Conservation (phyloP, 2,113 vertebrate genomes). For the Nannobrachium achirus region DNA sequence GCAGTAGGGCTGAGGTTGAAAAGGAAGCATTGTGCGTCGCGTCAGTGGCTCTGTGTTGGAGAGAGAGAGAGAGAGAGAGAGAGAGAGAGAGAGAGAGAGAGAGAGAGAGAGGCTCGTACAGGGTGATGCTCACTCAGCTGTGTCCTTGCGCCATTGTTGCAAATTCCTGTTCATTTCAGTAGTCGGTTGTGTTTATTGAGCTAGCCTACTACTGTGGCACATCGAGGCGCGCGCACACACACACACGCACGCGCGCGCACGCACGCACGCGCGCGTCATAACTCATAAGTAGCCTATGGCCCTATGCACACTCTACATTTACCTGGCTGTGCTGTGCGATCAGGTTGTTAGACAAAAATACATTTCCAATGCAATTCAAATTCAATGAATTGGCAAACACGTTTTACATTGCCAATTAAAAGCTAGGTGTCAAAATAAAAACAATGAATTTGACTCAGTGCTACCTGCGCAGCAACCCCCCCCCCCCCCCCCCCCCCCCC, state of each 20-base stretch:
- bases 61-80: slow-evolving; percentile 24
- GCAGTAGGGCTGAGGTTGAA: slow-evolving; percentile 60
- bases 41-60: slow-evolving; percentile 69
- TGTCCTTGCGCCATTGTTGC: slow-evolving; percentile 77
- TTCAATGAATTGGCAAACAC: too few relatives aligned
- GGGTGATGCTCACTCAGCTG: slow-evolving; percentile 79
- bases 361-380: too few relatives aligned
- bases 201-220: slow-evolving; percentile 35
- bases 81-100: too few relatives aligned
- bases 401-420: too few relatives aligned
- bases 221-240: neutral
- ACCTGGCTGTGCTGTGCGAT: too few relatives aligned
- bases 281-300: too few relatives aligned
- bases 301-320: too few relatives aligned
- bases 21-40: slow-evolving; percentile 73
- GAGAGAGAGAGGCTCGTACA: slow-evolving; percentile 60
- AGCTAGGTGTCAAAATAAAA: too few relatives aligned
- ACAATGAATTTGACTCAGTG: too few relatives aligned
- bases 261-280: neutral
- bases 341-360: too few relatives aligned
- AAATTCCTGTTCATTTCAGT: slow-evolving; percentile 72
- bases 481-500: too few relatives aligned
- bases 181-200: slow-evolving; percentile 62
- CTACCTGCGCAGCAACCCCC: too few relatives aligned
- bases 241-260: neutral